Evolutionary conservation across 1,140 invertebrate species (phyloP).

Genomic region (Polyergus mexicanus): DNA sequence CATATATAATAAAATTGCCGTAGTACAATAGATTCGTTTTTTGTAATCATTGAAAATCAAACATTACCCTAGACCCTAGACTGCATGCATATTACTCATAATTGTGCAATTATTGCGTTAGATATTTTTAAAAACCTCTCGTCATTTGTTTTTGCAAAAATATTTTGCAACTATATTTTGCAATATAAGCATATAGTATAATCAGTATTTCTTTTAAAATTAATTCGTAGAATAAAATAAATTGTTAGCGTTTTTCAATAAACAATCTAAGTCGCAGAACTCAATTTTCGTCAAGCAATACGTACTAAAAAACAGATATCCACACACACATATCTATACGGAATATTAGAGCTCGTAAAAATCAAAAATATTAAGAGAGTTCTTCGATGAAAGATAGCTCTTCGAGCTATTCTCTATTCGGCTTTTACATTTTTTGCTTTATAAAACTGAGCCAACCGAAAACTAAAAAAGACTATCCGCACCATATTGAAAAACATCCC

Average conservation of each 20-base stretch:
- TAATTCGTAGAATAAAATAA: no score
- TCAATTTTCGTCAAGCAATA: background rate
- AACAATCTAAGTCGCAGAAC: background rate
- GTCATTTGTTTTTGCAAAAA: no score
- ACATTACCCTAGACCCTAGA: background rate
- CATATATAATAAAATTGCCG: background rate
- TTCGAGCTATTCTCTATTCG: background rate
- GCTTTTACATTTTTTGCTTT: background rate
- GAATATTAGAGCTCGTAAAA: background rate
- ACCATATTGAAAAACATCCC: background rate
- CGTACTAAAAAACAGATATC: background rate
- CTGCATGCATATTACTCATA: background rate
- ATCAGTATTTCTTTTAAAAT: no score
- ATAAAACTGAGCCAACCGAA: background rate
- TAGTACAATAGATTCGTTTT: background rate
- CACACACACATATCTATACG: background rate
- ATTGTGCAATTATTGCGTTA: no score
- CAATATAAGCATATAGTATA: no score
- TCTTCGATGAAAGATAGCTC: conserved; percentile 11
- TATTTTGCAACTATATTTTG: no score
- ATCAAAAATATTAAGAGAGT: background rate
- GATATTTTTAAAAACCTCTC: no score
- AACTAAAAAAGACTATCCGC: background rate
- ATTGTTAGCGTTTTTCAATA: no score
- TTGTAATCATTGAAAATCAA: background rate